Percentiles rank a stretch among this genome's conserved stretches.
Evolutionary conservation across 2,113 vertebrate species (phyloP).

Genomic region (Oryctolagus cuniculus): mOryCun1.1 NC_091439.1:9873001-9873500

Average conservation of each 20-base stretch:
- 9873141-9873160: slow-evolving; percentile 20
- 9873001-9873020: not conserved
- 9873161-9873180: not conserved
- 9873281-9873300: slow-evolving; percentile 25
- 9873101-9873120: not conserved
- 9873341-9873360: not conserved
- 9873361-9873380: not conserved
- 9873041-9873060: not conserved
- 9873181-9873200: not conserved
- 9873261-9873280: slow-evolving; percentile 42
- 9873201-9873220: slow-evolving; percentile 1
- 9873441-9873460: not conserved
- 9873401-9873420: slow-evolving; percentile 79
- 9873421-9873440: slow-evolving; percentile 59
- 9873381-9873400: slow-evolving; percentile 49
- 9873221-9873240: not conserved
- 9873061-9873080: slow-evolving; percentile 7
- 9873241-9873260: not conserved
- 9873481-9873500: not conserved
- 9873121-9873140: slow-evolving; percentile 29
- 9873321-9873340: not conserved
- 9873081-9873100: not conserved
- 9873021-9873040: not conserved
- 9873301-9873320: slow-evolving; percentile 32
- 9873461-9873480: not conserved